Conservation (phyloP, 2,113 vertebrate genomes). For the Pseudorectes ferrugineus region DNA sequence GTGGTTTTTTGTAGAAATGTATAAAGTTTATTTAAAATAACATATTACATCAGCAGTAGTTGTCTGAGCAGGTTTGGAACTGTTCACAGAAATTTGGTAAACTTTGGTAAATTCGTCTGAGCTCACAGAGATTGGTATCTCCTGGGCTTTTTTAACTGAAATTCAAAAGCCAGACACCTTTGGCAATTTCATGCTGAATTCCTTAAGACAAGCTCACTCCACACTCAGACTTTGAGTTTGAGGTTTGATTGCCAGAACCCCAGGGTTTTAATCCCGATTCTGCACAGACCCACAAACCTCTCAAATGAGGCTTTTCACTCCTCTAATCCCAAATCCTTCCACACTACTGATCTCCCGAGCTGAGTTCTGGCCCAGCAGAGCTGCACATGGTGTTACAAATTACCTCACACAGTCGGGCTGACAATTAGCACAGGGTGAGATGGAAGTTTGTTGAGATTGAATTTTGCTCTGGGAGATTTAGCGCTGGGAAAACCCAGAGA, state of each 20-base stretch:
- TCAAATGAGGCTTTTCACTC: background rate
- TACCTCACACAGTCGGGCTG: background rate
- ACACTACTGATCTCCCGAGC: background rate
- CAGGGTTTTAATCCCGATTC: background rate
- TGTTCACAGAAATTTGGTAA: background rate
- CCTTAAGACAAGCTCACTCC: background rate
- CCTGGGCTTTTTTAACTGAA: background rate
- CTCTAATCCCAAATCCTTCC: background rate
- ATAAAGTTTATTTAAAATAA: background rate
- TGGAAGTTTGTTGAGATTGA: background rate
- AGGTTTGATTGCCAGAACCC: background rate
- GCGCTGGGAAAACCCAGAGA: background rate
- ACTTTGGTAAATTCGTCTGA: background rate
- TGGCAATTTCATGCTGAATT: background rate
- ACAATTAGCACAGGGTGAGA: background rate
- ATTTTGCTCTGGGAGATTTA: background rate
- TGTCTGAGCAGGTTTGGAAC: background rate
- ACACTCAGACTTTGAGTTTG: background rate
- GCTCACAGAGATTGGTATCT: background rate
- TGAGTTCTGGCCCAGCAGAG: background rate
- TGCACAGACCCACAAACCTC: background rate
- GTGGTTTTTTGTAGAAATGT: background rate
- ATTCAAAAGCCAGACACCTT: background rate
- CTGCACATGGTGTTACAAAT: background rate
- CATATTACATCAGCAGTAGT: background rate